Percentiles rank a stretch among this genome's conserved stretches.
Evolutionary conservation across 2,888 invertebrate species (phyloP).

Genomic region (Agrilus cyanescens): DNA sequence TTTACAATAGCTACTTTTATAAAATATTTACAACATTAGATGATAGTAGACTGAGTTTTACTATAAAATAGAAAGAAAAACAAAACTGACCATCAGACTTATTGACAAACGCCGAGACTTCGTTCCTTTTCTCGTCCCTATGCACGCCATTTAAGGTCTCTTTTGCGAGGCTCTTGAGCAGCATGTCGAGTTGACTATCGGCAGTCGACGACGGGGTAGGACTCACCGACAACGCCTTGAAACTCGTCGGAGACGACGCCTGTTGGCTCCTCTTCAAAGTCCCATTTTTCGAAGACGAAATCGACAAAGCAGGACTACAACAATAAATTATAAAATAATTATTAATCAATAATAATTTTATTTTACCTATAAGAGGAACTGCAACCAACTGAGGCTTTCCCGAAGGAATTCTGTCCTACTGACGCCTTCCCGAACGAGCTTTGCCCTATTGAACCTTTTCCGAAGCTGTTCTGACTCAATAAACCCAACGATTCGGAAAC

Average conservation of each 20-base stretch:
- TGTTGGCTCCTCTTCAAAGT: constrained; percentile 28
- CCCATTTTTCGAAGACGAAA: constrained; percentile 32
- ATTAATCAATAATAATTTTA: background rate
- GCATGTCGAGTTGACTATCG: constrained; percentile 53
- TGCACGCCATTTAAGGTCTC: constrained; percentile 47
- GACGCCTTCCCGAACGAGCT: constrained; percentile 37
- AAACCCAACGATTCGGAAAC: constrained; percentile 27
- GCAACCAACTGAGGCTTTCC: constrained; percentile 24
- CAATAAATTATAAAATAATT: constrained; percentile 13
- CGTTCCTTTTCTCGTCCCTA: constrained; percentile 40
- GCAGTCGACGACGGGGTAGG: constrained; percentile 29
- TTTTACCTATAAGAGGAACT: constrained; percentile 36
- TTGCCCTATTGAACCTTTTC: constrained; percentile 25
- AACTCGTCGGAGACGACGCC: constrained; percentile 12
- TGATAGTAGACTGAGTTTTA: no score
- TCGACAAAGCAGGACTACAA: constrained; percentile 36
- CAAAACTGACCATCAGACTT: constrained; percentile 31
- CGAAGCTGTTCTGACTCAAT: constrained; percentile 27
- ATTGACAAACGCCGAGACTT: constrained; percentile 40
- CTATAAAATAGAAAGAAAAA: no score
- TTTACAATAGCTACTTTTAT: background rate
- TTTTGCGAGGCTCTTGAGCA: constrained; percentile 65
- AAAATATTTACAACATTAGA: no score
- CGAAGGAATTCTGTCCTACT: constrained; percentile 30
- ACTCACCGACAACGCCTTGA: constrained; percentile 16